Evolutionary conservation across 2,113 vertebrate genomes (phyloP).

Genomic region (Murina feae): DNA sequence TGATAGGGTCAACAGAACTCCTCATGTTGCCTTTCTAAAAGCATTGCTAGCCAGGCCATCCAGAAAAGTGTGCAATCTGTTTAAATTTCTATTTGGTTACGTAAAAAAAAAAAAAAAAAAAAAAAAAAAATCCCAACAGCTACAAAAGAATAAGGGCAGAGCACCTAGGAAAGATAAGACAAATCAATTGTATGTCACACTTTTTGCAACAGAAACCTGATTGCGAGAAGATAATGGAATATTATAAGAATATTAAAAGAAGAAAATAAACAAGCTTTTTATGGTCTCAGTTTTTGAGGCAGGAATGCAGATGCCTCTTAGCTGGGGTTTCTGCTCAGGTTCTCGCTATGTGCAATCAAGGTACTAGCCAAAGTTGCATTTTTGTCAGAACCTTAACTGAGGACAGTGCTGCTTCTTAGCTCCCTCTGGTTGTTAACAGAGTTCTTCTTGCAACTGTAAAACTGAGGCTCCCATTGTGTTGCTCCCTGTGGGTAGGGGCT

Average conservation of each 20-base stretch:
- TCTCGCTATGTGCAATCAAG: background rate
- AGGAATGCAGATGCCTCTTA: background rate
- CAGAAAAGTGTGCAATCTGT: background rate
- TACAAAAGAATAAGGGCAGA: background rate
- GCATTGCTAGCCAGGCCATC: background rate
- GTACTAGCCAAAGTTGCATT: background rate
- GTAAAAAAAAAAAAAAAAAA: background rate
- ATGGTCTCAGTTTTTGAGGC: background rate
- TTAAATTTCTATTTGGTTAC: background rate
- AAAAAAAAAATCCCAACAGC: background rate
- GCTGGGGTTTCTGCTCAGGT: background rate
- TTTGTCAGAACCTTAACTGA: background rate
- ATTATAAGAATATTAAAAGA: background rate
- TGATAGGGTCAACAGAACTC: background rate
- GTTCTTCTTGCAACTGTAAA: background rate
- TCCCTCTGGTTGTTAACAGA: background rate
- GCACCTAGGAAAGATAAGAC: background rate
- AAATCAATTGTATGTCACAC: background rate
- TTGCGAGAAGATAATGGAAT: background rate
- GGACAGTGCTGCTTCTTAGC: background rate
- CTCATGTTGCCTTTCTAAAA: background rate
- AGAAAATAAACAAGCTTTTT: background rate
- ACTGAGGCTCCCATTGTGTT: background rate
- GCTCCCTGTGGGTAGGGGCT: background rate
- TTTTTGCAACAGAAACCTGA: background rate